phyloP scores from a whole-genome alignment of 2,113 vertebrate species.

The Anguilla japonica region DNA sequence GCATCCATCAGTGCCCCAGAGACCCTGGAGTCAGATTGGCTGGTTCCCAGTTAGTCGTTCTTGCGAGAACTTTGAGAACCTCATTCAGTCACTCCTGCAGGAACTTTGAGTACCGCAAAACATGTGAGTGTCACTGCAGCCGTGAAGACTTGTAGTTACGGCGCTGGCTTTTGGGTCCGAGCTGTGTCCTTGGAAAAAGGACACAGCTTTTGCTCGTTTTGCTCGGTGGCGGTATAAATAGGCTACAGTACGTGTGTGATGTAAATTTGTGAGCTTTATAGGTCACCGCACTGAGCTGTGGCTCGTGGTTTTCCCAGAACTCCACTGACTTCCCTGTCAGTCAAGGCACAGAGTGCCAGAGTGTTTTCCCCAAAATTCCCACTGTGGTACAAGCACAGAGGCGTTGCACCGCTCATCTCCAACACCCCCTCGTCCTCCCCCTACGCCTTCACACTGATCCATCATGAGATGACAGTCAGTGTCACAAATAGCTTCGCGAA shows the following conservation, averaged over 20 bases:
- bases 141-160: not conserved
- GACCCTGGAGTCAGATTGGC: not conserved
- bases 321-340: not conserved
- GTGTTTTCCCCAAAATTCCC: constrained; percentile 16
- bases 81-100: not conserved
- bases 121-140: not conserved
- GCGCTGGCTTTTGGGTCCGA: not conserved
- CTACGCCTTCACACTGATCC: constrained; percentile 50
- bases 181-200: not conserved
- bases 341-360: constrained; percentile 27
- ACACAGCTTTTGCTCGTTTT: too few species aligned
- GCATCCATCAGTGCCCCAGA: not conserved
- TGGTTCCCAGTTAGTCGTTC: not conserved
- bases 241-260: not conserved
- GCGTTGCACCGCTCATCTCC: constrained; percentile 2
- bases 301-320: constrained; percentile 1
- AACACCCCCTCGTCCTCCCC: constrained; percentile 29
- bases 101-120: not conserved
- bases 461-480: constrained; percentile 66
- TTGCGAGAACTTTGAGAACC: not conserved
- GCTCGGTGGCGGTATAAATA: not conserved
- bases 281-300: not conserved
- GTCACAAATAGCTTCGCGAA: constrained; percentile 73
- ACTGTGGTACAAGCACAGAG: not conserved
- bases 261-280: not conserved